Base-by-base conservation (phyloP, 2,888 invertebrate species). In the Eupithecia centaureata region DNA sequence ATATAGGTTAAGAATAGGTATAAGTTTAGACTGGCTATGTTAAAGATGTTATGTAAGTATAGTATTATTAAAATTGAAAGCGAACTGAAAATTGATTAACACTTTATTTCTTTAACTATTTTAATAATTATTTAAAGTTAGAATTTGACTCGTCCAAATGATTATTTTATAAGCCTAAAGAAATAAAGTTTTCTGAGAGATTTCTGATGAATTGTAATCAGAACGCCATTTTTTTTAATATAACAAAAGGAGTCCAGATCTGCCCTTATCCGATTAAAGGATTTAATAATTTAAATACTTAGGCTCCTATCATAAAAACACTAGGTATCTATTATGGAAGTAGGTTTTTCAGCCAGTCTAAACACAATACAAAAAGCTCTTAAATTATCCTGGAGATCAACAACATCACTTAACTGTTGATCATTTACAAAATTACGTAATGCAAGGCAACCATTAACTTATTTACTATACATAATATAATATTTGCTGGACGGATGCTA, bases 371-470 rank as follows among this genome's bases (percentile, higher is more conserved):
- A 47, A 63, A 64, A 58, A 51, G 38, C 51, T 61, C 61, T 63
- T 62, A 56, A 54, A 58, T 61, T 25, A 63, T 58, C 62, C 63
- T 60, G 63, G 47, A 71, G 42, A 72, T 67, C 71, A 68, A 73
- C 73, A 52, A 25, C 59, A 63, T 65, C 64, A 71, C 63, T 65
- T 4, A 42, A 61, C 30, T 18, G 70, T 74, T 70, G 71, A 72
- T 71, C 58, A 52, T 68, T 65, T 62, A 69, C 42, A 67, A 76
- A 72, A 77, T 86, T 86, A 92, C 92, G 92, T 92, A 90, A 86
- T 78, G 86, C 82, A 91, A 92, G 92, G 92, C 91, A 89, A 92
- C 92, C 93, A 82, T 84, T 71, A 61, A 65, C 47, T 60, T 65
- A 65, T 47, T 38, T 58, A 58, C n/a, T n/a, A n/a, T n/a, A 54